Evolutionary conservation across 2,113 vertebrate genomes (phyloP), one percentile per base, ranked within the genome.

Genomic region (Cyanoliseus patagonus): DNA sequence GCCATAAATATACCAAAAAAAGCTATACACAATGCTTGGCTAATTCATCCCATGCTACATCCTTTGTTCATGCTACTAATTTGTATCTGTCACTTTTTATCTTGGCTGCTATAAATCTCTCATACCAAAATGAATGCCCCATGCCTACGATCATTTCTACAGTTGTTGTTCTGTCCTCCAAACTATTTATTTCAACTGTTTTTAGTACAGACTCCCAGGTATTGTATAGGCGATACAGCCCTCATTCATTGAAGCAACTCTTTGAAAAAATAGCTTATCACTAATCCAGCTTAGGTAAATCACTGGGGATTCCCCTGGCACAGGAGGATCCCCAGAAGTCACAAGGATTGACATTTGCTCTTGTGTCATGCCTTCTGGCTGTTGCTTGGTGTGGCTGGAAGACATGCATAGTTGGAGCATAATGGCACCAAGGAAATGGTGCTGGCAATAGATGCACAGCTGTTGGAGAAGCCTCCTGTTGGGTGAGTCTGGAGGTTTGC

Each of bases 31-130:
- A 88, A 20, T 69, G 51, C 46, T 92, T 51, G 24, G 20, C 33
- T 95, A 89, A 92, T 89, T 89, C 47, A 89, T 83, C 25, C 51
- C 91, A 75, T 44, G 55, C 46, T 41, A n/a, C 69, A 78, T 78
- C 8, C 77, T 82, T 86, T 89, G 61, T 72, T 89, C 74, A 42
- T 55, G 62, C 30, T 76, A 68, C 24, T 84, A 68, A 68, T 82
- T 86, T 64, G 83, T 24, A 70, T 63, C 59, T 13, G 12, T 51
- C 46, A 23, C 30, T 87, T 91, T 66, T 92, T 78, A 39, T 86
- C 42, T 86, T 64, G 18, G 39, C 23, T 90, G 51, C 55, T 77
- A 30, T 70, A 83, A 84, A 81, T 83, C 61, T 86, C 78, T 51
- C 42, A 67, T 27, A 86, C 4, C 44, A 92, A 64, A 37, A 63